Conservation (phyloP, 2,797 vertebrate genomes). For the Notamacropus eugenii region DNA sequence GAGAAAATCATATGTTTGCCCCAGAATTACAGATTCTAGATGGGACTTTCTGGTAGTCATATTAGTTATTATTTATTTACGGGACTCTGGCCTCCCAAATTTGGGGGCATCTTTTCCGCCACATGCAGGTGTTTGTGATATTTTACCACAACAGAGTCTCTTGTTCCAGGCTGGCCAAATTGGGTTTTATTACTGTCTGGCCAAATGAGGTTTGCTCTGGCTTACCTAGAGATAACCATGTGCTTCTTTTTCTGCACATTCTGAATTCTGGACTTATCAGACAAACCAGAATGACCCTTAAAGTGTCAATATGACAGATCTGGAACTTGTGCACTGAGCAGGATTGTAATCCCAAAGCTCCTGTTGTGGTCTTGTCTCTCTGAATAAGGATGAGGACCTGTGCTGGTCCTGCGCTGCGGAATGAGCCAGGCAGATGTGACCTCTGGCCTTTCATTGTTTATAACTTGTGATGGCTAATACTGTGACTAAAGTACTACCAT, state of each 20-base stretch:
- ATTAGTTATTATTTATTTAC: slow-evolving; percentile 48
- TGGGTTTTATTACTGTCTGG: background rate
- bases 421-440: background rate
- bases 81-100: background rate
- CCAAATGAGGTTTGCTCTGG: slow-evolving; percentile 33
- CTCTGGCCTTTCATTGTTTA: background rate
- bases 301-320: background rate
- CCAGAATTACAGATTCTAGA: background rate
- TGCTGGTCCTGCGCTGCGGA: background rate
- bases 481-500: background rate
- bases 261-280: background rate
- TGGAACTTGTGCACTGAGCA: background rate
- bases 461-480: background rate
- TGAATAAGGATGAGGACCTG: background rate
- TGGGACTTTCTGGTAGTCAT: background rate
- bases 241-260: background rate
- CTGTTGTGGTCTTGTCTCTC: accelerated
- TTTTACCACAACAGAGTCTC: slow-evolving; percentile 48
- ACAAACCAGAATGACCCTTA: background rate
- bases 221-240: background rate
- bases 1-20: background rate
- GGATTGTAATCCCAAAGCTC: background rate
- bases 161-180: background rate
- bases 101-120: background rate
- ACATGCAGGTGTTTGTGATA: background rate